Evolutionary conservation across 2,113 vertebrate genomes (phyloP), one percentile per base, ranked within the genome.

Genomic region (Oryzias curvinotus): DNA sequence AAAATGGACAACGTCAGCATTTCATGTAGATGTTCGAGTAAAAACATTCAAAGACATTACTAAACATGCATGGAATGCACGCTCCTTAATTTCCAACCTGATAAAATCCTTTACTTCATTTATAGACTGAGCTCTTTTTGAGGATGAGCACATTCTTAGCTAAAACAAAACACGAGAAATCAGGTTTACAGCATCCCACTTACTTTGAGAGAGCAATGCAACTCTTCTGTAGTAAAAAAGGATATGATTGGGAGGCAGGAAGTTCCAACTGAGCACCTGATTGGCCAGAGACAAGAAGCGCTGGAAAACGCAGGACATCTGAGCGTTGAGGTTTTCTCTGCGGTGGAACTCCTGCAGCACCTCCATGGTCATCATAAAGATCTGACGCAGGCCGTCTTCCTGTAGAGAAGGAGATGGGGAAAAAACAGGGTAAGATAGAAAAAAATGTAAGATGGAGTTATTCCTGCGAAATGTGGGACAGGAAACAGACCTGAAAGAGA

Each of bases 241-340:
- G 97, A 99, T 99, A 99, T 99, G 89, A 92, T 98, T 98, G 56
- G 97, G 96, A 73, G 97, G 97, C 85, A 99, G 91, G 84, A 99
- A 99, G 90, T 99, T 99, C 97, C 97, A 98, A 90, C 97, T 98
- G 89, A 99, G 93, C 77, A 98, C 95, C 84, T 98, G 96, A 88
- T 98, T 99, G 87, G 97, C 96, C 55, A 99, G 92, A 78, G 96
- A 92, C 87, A 99, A 91, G 79, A 98, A 98, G 52, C 96, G 96
- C 89, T 98, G 97, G 91, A 98, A 99, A 68, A 99, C 96, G 0
- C 94, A 97, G 41, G 97, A 99, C 96, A 98, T 95, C 85, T 99
- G 96, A 63, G 96, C 96, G 47, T 73, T 98, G 73, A 99, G 94
- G 89, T 95, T 97, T 77, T 98, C 96, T 52, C 94, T 88, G 68